Evolutionary conservation across 2,888 invertebrate genomes (phyloP).

Genomic region (Drosophila yooni): DNA sequence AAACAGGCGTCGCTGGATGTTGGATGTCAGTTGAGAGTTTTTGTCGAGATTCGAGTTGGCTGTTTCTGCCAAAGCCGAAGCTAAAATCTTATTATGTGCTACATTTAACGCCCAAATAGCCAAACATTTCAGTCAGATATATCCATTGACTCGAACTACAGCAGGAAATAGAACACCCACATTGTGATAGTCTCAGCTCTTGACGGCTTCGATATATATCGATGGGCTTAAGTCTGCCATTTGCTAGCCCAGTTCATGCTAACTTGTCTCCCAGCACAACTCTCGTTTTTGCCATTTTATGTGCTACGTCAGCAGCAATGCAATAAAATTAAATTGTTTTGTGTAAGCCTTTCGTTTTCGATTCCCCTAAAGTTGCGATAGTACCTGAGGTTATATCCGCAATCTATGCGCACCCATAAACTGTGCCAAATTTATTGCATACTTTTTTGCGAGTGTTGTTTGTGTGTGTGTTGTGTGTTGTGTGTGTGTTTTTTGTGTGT

Average conservation of each 20-base stretch:
- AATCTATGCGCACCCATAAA: conserved; percentile 74
- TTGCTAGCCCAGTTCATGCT: conserved; percentile 1
- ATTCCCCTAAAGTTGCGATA: conserved; percentile 14
- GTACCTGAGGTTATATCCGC: conserved; percentile 60
- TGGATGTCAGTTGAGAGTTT: conserved; percentile 6
- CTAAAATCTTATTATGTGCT: conserved; percentile 75
- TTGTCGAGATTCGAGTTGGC: conserved; percentile 10
- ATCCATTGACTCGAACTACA: conserved; percentile 43
- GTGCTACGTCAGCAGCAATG: conserved; percentile 49
- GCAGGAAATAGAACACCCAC: conserved; percentile 24
- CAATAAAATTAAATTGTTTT: conserved; percentile 71
- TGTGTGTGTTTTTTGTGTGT: background rate
- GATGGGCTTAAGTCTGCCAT: conserved; percentile 3
- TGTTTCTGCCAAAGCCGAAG: conserved; percentile 8
- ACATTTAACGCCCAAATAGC: conserved; percentile 76
- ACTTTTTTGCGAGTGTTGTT: conserved; percentile 47
- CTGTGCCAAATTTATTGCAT: conserved; percentile 73
- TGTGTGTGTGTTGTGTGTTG: background rate
- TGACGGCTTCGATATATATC: conserved; percentile 16
- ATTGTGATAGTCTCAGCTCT: conserved; percentile 29
- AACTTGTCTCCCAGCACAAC: background rate
- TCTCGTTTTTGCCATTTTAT: conserved; percentile 45
- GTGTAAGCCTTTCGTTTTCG: conserved; percentile 59
- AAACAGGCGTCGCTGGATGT: conserved; percentile 3
- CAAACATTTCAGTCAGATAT: conserved; percentile 49